Conservation (phyloP, 92 coral and sea anemone genomes). For the Siderastrea siderea region DNA sequence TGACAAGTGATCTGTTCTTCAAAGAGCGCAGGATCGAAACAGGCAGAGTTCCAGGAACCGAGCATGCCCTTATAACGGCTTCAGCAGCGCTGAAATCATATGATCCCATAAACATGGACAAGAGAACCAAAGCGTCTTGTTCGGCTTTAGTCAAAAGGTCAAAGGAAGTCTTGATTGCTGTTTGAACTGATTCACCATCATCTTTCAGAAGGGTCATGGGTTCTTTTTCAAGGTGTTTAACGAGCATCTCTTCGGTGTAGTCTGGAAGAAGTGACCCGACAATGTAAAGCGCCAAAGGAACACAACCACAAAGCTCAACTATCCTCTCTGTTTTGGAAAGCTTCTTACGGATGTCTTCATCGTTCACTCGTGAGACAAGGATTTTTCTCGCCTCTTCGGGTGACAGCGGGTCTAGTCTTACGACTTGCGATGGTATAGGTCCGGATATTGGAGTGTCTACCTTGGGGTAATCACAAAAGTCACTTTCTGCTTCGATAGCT, state of each 20-base stretch:
- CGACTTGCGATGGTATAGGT: not conserved
- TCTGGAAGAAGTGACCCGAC: constrained; percentile 45
- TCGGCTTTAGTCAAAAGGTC: not conserved
- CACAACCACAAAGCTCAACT: constrained; percentile 55
- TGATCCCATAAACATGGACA: constrained; percentile 46
- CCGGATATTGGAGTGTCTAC: not conserved
- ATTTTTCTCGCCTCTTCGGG: not conserved
- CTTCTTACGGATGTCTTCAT: not conserved
- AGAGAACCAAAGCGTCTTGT: constrained; percentile 22
- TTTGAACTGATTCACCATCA: constrained; percentile 2
- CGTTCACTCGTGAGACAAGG: not conserved
- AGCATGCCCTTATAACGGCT: constrained; percentile 2
- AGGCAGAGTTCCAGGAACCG: not conserved
- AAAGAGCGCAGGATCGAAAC: not conserved
- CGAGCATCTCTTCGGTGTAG: constrained; percentile 8
- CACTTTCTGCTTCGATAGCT: not conserved
- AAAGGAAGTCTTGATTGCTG: constrained; percentile 43
- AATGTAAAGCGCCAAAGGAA: constrained; percentile 62
- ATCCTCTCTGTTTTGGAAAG: not conserved
- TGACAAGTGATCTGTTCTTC: not conserved
- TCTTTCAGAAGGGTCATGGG: constrained; percentile 40
- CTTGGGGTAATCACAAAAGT: constrained; percentile 41
- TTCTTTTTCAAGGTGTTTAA: constrained; percentile 9
- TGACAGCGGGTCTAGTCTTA: not conserved
- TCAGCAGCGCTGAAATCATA: constrained; percentile 42